A percentile compares a stretch with the other conserved stretches of the same genome.
phyloP scores from a whole-genome alignment of 2,113 vertebrate genomes.

The Paradoxurus hermaphroditus region DNA sequence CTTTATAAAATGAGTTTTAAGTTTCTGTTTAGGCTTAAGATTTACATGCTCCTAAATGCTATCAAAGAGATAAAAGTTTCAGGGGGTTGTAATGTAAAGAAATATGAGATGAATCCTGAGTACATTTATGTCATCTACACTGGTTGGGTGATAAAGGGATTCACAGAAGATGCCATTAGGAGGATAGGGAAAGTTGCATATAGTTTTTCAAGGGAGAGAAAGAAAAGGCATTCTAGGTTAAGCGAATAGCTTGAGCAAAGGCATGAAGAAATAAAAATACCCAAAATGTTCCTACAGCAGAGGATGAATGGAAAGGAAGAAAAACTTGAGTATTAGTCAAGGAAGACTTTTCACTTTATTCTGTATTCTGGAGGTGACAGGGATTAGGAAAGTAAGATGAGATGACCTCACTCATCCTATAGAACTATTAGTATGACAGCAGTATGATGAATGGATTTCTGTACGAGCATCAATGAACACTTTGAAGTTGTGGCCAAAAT shows the following conservation, averaged over 20 bases:
- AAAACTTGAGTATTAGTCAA: not conserved
- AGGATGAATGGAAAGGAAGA: not conserved
- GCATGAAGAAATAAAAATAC: not conserved
- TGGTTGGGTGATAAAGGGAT: not conserved
- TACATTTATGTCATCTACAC: not conserved
- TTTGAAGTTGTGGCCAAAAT: not conserved
- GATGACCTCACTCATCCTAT: not conserved
- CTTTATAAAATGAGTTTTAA: slow-evolving; percentile 14
- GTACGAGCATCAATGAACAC: not conserved
- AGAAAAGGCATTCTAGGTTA: not conserved
- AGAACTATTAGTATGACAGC: not conserved
- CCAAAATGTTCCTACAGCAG: not conserved
- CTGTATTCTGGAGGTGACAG: not conserved
- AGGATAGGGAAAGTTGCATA: not conserved
- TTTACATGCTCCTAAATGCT: not conserved
- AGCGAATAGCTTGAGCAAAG: not conserved
- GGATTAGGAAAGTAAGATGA: not conserved
- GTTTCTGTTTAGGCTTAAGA: not conserved
- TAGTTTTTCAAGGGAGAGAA: not conserved
- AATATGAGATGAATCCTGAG: not conserved
- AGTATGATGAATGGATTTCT: not conserved
- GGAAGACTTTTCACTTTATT: not conserved
- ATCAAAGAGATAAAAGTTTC: not conserved
- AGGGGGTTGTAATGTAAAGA: not conserved
- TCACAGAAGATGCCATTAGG: not conserved